A percentile compares a stretch with the other conserved stretches of the same genome.
Conservation (phyloP, 1,140 invertebrate genomes). For the Kradibia gibbosae region DNA sequence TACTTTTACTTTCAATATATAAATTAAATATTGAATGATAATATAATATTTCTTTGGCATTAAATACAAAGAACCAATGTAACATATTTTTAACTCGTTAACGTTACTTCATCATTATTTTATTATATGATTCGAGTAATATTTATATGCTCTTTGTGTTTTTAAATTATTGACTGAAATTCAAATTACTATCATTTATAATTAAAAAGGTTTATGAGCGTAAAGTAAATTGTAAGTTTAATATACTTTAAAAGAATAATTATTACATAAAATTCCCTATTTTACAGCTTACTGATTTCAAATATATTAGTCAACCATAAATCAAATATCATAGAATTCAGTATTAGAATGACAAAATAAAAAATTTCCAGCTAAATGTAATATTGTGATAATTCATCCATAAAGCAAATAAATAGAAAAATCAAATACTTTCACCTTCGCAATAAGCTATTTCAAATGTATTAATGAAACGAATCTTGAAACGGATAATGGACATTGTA, state of each 20-base stretch:
- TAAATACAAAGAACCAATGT: no score
- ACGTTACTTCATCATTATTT: no score
- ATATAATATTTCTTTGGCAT: no score
- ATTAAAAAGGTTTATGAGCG: no score
- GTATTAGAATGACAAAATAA: neutral
- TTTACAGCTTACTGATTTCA: neutral
- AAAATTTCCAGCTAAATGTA: neutral
- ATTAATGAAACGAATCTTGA: neutral
- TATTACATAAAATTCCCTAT: no score
- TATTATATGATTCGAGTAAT: no score
- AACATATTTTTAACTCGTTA: no score
- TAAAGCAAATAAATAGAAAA: neutral
- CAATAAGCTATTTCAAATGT: neutral
- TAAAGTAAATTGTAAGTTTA: neutral
- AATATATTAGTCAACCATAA: neutral
- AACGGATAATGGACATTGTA: neutral
- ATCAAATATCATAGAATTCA: neutral
- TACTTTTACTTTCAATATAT: no score
- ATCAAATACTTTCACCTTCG: slow-evolving; percentile 4
- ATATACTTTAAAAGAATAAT: neutral
- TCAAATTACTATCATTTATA: no score
- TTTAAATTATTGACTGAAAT: no score
- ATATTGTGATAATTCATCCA: neutral
- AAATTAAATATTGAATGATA: no score
- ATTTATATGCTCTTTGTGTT: no score